Base-by-base conservation (phyloP, 2,113 vertebrate genomes). In the Phalacrocorax brasilianus region DNA sequence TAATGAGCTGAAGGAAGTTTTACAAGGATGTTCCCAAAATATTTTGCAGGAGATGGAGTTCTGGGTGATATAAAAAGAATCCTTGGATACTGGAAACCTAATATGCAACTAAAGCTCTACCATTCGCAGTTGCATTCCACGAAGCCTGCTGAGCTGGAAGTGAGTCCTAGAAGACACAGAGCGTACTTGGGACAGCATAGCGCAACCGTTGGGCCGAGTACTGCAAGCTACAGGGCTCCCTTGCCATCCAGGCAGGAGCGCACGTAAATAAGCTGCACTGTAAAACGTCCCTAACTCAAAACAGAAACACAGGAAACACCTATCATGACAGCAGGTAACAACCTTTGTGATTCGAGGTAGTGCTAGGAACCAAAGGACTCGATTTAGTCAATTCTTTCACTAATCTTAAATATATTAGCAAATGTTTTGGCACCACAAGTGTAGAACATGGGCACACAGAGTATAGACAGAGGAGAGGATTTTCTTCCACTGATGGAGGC, bases 11-110 rank as follows among this genome's bases (percentile, higher is more conserved):
- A 88, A 91, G 58, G 61, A 92, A 89, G 24, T 85, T 95, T 91
- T 94, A 92, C 80, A 93, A 87, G 81, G 94, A 85, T 97, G 88
- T 95, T 96, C 84, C 70, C 75, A 32, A 96, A 95, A 94, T 97
- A 91, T 95, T 93, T 91, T 88, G 42, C 47, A 75, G 89, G 82
- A 92, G 65, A 61, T 94, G 85, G 44, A 93, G 70, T 70, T 92
- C 76, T 87, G 61, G 75, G 70, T 52, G 56, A 75, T 87, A 91
- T 78, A 87, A 93, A 95, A 97, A 95, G 61, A 68, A 82, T 79
- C 42, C 50, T 97, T 92, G 68, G 65, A 38, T 90, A 63, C 56
- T 53, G 65, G 95, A 94, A 96, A 95, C 45, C 59, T 74, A 83
- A 95, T 91, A 77, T 3, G 18, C 49, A 79, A 7, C 63, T 71